These are phyloP conservation scores for Oreortyx pictus DNA, from an alignment of 2,797 vertebrate genomes.

Conservation along the genomic window DNA sequence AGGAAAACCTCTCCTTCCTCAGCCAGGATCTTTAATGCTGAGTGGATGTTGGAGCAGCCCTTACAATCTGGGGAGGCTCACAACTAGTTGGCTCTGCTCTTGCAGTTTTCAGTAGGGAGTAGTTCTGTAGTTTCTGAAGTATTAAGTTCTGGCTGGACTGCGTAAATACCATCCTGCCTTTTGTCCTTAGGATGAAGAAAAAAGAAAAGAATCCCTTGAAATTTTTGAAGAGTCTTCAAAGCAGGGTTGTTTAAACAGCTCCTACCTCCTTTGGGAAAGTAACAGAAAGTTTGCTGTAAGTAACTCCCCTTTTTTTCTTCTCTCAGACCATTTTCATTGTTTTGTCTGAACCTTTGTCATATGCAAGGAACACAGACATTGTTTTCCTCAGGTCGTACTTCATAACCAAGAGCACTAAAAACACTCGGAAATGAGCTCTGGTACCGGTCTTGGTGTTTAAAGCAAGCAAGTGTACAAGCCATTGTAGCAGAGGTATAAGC, in stretches of 20 bases:
- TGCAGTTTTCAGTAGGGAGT: not conserved
- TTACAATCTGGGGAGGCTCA: not conserved
- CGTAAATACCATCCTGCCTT: not conserved
- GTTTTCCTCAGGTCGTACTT: not conserved
- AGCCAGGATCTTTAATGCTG: not conserved
- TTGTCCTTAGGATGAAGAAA: constrained; percentile 85
- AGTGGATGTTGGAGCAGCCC: not conserved
- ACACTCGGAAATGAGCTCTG: not conserved
- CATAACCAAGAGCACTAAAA: not conserved
- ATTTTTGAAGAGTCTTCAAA: constrained; percentile 90
- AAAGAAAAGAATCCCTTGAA: constrained; percentile 81
- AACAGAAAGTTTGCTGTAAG: constrained; percentile 88
- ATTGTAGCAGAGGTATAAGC: not conserved
- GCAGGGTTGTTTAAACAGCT: constrained; percentile 91
- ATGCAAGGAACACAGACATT: not conserved
- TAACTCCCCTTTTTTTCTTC: not conserved
- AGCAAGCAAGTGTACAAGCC: accelerated
- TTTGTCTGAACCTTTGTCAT: not conserved
- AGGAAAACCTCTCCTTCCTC: not conserved
- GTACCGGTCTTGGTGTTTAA: not conserved
- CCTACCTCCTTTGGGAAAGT: constrained; percentile 93
- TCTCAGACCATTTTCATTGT: not conserved
- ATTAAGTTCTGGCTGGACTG: not conserved
- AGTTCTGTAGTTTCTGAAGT: not conserved
- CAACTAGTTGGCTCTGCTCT: not conserved